phyloP scores from a whole-genome alignment of 23 tunicate genomes.

The Ascidia mentula region DNA sequence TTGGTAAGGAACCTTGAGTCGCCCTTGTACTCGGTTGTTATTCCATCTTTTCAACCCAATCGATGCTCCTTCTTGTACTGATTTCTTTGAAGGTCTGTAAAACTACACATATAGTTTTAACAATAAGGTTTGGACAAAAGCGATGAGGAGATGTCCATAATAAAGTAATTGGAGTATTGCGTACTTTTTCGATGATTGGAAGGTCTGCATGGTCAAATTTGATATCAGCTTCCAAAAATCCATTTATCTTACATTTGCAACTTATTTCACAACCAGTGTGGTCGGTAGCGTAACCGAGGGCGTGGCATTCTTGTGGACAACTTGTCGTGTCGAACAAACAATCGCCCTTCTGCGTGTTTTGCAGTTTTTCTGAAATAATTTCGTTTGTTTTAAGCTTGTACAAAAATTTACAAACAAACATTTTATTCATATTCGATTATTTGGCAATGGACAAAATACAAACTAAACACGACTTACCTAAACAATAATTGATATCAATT shows the following conservation, averaged over 20 bases:
- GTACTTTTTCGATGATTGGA: conserved; percentile 13
- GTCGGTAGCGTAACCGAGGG: conserved; percentile 37
- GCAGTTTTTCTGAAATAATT: not conserved
- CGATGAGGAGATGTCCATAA: too few species aligned
- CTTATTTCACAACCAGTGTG: conserved; percentile 20
- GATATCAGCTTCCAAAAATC: conserved; percentile 43
- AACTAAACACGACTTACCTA: conserved; percentile 13
- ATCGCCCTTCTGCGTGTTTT: not conserved
- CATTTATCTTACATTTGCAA: conserved; percentile 28
- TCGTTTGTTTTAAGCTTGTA: too few species aligned
- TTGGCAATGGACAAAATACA: not conserved
- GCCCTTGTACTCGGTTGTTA: conserved; percentile 20
- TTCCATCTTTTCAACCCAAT: conserved; percentile 24
- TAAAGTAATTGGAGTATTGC: not conserved
- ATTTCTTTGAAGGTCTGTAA: not conserved
- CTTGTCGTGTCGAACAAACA: conserved; percentile 27
- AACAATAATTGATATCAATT: conserved; percentile 23
- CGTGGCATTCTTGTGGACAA: conserved; percentile 18
- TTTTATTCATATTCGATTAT: not conserved
- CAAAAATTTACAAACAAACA: not conserved
- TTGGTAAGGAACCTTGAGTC: conserved; percentile 37
- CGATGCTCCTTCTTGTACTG: conserved; percentile 8
- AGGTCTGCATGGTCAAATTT: conserved; percentile 22
- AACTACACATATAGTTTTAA: not conserved
- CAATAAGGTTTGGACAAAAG: not conserved